Percentiles rank a stretch among this genome's conserved stretches.
Conservation (phyloP, 2,888 invertebrate genomes). For the Synergus umbraculus region DNA sequence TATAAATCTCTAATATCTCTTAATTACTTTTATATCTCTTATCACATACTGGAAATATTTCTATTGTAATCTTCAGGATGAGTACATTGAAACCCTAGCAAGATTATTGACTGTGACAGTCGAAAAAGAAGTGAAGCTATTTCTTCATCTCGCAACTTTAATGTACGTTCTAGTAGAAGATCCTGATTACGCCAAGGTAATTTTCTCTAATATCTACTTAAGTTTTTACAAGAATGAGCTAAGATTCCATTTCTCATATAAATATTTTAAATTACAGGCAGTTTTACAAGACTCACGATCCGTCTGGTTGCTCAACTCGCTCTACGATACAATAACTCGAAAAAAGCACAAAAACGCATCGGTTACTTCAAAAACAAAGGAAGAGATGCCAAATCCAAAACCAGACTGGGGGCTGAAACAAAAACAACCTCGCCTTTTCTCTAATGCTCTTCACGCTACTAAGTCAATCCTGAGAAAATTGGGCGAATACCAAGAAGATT, state of each 20-base stretch:
- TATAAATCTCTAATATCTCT: background rate
- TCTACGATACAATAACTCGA: constrained; percentile 40
- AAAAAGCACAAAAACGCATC: constrained; percentile 41
- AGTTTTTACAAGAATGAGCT: background rate
- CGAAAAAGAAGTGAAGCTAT: constrained; percentile 49
- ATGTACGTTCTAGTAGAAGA: constrained; percentile 48
- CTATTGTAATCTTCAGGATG: constrained; percentile 36
- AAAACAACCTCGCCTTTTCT: constrained; percentile 47
- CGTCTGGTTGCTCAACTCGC: constrained; percentile 47
- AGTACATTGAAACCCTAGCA: constrained; percentile 48
- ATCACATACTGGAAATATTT: background rate
- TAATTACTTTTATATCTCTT: background rate
- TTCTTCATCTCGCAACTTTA: constrained; percentile 47
- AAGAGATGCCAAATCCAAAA: constrained; percentile 30
- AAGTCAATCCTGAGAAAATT: constrained; percentile 42
- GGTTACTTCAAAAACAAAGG: background rate
- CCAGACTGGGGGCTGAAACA: constrained; percentile 52
- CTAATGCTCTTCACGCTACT: constrained; percentile 44
- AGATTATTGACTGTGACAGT: constrained; percentile 47
- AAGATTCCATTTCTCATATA: background rate
- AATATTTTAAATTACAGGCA: constrained; percentile 43
- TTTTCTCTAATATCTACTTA: constrained; percentile 1
- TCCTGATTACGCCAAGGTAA: constrained; percentile 48
- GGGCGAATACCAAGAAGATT: constrained; percentile 12
- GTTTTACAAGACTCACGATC: constrained; percentile 41